Evolutionary conservation across 1,140 invertebrate genomes (phyloP).

Genomic region (Drosophila pseudoananassae): DNA sequence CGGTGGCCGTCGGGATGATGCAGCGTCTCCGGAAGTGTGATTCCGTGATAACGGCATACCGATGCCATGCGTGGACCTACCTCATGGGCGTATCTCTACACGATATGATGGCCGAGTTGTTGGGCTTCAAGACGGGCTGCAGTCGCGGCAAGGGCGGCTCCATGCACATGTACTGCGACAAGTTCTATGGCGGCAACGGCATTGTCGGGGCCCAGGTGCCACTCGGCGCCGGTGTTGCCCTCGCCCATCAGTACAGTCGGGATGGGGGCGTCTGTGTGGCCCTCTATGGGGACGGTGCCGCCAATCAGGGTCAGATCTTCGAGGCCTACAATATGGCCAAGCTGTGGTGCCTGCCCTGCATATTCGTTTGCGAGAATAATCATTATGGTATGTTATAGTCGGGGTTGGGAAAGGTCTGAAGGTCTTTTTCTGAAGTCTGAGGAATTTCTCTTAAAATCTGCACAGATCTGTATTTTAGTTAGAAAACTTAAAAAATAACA

Average conservation of each 20-base stretch:
- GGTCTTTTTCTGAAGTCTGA: too few species aligned
- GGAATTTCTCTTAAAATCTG: neutral
- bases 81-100: slow-evolving; percentile 90
- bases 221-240: slow-evolving; percentile 95
- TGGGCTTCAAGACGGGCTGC: slow-evolving; percentile 89
- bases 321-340: slow-evolving; percentile 92
- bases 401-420: too few species aligned
- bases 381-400: slow-evolving; percentile 70
- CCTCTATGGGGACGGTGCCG: slow-evolving; percentile 98
- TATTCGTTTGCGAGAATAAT: slow-evolving; percentile 98
- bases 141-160: slow-evolving; percentile 90
- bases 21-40: slow-evolving; percentile 87
- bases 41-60: slow-evolving; percentile 90
- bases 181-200: slow-evolving; percentile 96
- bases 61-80: slow-evolving; percentile 88
- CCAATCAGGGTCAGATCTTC: slow-evolving; percentile 95
- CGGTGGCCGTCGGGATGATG: slow-evolving; percentile 86
- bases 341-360: slow-evolving; percentile 95
- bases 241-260: slow-evolving; percentile 93
- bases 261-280: slow-evolving; percentile 92
- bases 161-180: slow-evolving; percentile 87
- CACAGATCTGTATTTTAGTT: too few species aligned
- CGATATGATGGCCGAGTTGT: slow-evolving; percentile 94
- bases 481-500: too few species aligned
- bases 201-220: slow-evolving; percentile 99